A percentile compares a stretch with the other conserved stretches of the same genome.
These are phyloP conservation scores for Drosophila punjabiensis DNA, from an alignment of 1,140 invertebrate species.

Conservation along the genomic window DNA sequence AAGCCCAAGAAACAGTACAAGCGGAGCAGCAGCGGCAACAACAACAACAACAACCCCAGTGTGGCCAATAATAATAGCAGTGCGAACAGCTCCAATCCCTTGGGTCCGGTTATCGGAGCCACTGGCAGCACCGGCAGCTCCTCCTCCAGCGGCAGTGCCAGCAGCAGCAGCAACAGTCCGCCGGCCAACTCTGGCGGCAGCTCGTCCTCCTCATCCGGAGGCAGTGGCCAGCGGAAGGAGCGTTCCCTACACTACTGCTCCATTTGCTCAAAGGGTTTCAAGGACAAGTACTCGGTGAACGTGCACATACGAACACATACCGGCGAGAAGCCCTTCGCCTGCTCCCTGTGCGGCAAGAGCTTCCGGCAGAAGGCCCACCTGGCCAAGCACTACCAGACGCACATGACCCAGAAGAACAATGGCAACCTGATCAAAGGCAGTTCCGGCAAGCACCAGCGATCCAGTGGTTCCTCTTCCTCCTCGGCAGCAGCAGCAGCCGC, in stretches of 20 bases:
- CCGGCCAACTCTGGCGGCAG: conserved; percentile 63
- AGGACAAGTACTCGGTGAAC: conserved; percentile 97
- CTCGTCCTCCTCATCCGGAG: conserved; percentile 69
- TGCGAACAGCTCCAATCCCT: conserved; percentile 85
- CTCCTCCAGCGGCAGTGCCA: conserved; percentile 73
- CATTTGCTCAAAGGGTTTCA: conserved; percentile 96
- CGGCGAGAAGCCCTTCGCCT: conserved; percentile 94
- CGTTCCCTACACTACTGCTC: conserved; percentile 95
- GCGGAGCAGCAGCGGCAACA: conserved; percentile 80
- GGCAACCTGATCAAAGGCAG: conserved; percentile 78
- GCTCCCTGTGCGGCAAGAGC: conserved; percentile 94
- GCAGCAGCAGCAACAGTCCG: conserved; percentile 73
- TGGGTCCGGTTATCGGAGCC: conserved; percentile 59
- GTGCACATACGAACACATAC: conserved; percentile 96
- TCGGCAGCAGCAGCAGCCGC: conserved; percentile 9
- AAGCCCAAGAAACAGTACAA: conserved; percentile 86
- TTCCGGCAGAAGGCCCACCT: conserved; percentile 98
- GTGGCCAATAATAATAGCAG: conserved; percentile 74
- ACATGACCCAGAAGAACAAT: conserved; percentile 92
- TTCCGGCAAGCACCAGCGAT: conserved; percentile 69
- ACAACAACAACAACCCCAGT: conserved; percentile 61
- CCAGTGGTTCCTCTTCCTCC: conserved; percentile 11
- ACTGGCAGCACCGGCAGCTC: conserved; percentile 51
- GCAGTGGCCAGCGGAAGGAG: conserved; percentile 89
- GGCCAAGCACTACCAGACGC: conserved; percentile 98